Evolutionary conservation across 2,113 vertebrate species (phyloP).

Genomic region (Solea solea): DNA sequence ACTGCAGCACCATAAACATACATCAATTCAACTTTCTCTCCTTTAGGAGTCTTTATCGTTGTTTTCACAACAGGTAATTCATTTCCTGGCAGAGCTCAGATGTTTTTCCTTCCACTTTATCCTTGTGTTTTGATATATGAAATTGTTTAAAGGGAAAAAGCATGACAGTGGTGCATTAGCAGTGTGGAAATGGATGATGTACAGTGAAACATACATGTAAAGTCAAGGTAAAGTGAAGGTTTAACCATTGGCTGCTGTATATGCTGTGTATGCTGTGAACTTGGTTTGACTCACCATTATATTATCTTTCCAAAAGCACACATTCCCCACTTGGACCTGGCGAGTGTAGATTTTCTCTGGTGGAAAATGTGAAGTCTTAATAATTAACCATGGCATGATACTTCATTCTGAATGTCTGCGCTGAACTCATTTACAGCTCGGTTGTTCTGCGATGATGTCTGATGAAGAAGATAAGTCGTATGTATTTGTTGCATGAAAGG

Average conservation of each 20-base stretch:
- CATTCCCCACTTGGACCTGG: no score
- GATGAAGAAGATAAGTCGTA: no score
- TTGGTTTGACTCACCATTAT: not conserved
- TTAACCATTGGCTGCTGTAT: not conserved
- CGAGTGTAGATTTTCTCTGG: no score
- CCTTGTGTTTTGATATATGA: not conserved
- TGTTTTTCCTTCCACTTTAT: not conserved
- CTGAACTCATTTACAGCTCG: no score
- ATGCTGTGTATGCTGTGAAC: not conserved
- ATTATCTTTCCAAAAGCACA: no score
- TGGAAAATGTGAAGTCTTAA: no score
- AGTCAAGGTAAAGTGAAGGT: not conserved
- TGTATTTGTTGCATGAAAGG: no score
- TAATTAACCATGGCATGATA: no score
- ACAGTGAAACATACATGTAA: not conserved
- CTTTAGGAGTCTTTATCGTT: not conserved
- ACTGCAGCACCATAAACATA: slow-evolving; percentile 10
- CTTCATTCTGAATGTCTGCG: no score
- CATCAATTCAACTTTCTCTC: slow-evolving; percentile 9
- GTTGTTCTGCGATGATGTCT: no score
- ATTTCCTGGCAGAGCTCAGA: slow-evolving; percentile 1
- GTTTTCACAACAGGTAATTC: slow-evolving; percentile 11
- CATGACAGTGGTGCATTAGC: not conserved
- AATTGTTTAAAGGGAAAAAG: not conserved
- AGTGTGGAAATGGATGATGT: not conserved